phyloP scores from a whole-genome alignment of 2,113 vertebrate species.

The Tympanuchus pallidicinctus region DNA sequence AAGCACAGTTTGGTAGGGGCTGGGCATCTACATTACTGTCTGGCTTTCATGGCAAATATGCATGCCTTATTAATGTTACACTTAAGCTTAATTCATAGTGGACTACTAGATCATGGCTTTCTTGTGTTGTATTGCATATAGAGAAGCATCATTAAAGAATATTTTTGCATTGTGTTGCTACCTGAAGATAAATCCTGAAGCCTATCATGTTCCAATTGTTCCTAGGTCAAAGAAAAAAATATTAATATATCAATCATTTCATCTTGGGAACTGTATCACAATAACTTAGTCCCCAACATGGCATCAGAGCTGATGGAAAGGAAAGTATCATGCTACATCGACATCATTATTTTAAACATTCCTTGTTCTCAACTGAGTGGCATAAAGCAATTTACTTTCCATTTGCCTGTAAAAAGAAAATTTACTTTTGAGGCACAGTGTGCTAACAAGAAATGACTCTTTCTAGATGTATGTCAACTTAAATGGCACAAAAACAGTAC shows the following conservation, averaged over 20 bases:
- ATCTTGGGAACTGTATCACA: neutral
- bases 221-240: neutral
- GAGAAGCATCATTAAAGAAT: neutral
- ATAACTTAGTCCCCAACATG: neutral
- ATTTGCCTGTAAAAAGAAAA: constrained; percentile 54
- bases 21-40: neutral
- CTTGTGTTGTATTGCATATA: neutral
- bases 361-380: constrained; percentile 12
- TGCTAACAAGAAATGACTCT: constrained; percentile 36
- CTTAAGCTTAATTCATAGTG: neutral
- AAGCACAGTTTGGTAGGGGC: neutral
- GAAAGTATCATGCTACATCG: neutral
- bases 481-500: neutral
- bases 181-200: constrained; percentile 13
- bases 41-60: neutral
- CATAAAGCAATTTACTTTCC: constrained; percentile 48
- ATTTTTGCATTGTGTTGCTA: neutral
- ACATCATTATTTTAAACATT: constrained; percentile 49
- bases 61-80: neutral
- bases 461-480: neutral
- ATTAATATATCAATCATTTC: neutral
- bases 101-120: neutral
- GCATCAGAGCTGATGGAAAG: constrained; percentile 35
- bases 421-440: neutral
- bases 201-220: constrained; percentile 23